Base-by-base conservation (phyloP, 2,113 vertebrate genomes). In the Percopsis transmontana region DNA sequence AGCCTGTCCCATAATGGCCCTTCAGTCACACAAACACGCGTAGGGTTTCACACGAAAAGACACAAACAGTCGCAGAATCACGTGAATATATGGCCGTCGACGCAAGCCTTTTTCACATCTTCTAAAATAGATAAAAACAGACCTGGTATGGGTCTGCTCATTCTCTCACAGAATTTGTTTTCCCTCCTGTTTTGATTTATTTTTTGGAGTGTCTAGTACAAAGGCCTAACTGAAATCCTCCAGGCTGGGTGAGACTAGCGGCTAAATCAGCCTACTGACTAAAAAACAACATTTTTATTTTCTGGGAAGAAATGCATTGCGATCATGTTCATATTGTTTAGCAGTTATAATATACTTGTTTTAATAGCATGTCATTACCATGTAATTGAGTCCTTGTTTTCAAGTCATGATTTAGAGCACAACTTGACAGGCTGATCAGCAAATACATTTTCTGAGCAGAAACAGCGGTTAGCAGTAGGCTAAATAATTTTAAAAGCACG, bases 1-100 rank as follows among this genome's bases (percentile, higher is more conserved):
- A 90, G 78, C 83, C 86, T 84, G 90, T 87, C 90, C 88, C 90
- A 87, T 90, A 89, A 91, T 87, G 87, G 83, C 90, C 85, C 90
- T 91, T 91, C 88, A 91, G 89, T 87, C 85, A 81, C 81, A 86
- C 80, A 85, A 87, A 86, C 80, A 88, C 68, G 75, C 77, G 38
- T 80, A 71, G 58, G 72, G 74, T 89, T 85, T 85, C 86, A 81
- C 62, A 73, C 50, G 38, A 47, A 59, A 47, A 79, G 41, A 60
- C 58, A 53, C 61, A 64, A 27, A 68, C 50, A 60, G 18, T 53
- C 16, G 16, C 48, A 27, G 15, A 60, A 13, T 48, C 63, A 57
- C 69, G 74, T 59, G 66, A 75, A 80, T 56, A 74, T 19, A 65
- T 8, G 68, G 21, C 74, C 27, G 27, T 54, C 72, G 45, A 68